phyloP scores from a whole-genome alignment of 2,888 invertebrate genomes.

The Ctenicera cuprea region DNA sequence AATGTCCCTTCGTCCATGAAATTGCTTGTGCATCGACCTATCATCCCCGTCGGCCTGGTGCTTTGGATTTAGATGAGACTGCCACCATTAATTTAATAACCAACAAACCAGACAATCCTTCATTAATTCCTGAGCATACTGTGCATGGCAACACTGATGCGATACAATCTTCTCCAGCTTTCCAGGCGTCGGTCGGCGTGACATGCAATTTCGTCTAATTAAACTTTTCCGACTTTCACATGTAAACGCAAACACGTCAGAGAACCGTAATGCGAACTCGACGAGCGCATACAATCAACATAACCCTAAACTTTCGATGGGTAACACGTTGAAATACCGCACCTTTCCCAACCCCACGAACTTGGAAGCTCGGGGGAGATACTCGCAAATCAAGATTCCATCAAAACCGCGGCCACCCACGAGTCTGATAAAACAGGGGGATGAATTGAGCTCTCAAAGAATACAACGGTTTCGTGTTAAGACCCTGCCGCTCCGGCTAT shows the following conservation, averaged over 20 bases:
- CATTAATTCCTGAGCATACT: slow-evolving; percentile 24
- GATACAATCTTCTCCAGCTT: slow-evolving; percentile 27
- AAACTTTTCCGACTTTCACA: slow-evolving; percentile 28
- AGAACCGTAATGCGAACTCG: neutral
- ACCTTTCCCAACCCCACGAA: slow-evolving; percentile 17
- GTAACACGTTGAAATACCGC: slow-evolving; percentile 14
- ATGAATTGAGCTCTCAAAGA: slow-evolving; percentile 32
- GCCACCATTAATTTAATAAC: slow-evolving; percentile 40
- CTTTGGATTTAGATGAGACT: slow-evolving; percentile 34
- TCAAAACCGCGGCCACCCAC: slow-evolving; percentile 37
- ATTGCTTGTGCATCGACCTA: slow-evolving; percentile 35
- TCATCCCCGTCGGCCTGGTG: slow-evolving; percentile 23
- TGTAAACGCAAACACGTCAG: slow-evolving; percentile 5
- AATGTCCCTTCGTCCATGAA: slow-evolving; percentile 19
- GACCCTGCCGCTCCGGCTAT: slow-evolving; percentile 23
- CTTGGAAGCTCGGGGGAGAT: slow-evolving; percentile 6
- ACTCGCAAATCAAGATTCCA: slow-evolving; percentile 41
- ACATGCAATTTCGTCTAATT: slow-evolving; percentile 39
- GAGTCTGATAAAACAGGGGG: slow-evolving; percentile 34
- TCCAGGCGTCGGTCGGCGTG: slow-evolving; percentile 28
- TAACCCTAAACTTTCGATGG: slow-evolving; percentile 20
- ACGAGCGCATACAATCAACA: slow-evolving; percentile 17
- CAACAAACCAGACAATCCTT: slow-evolving; percentile 19
- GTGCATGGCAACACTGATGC: slow-evolving; percentile 25
- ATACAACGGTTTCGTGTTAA: slow-evolving; percentile 38